Evolutionary conservation across 2,888 invertebrate species (phyloP).

Genomic region (Alloplasta piceator): DNA sequence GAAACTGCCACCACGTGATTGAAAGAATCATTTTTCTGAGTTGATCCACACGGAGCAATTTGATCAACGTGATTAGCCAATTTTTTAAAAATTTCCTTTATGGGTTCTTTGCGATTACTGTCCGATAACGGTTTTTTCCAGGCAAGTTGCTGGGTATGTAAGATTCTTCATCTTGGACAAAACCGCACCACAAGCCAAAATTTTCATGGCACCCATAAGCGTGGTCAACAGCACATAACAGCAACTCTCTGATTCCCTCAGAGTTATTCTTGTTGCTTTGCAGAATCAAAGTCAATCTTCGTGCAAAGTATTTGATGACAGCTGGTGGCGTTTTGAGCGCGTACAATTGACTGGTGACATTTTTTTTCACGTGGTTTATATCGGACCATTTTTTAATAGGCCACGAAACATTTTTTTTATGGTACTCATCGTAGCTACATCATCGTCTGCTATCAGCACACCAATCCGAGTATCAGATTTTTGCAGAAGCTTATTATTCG

Average conservation of each 20-base stretch:
- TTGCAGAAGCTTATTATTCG: constrained; percentile 13
- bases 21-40: constrained; percentile 9
- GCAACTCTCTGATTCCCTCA: neutral
- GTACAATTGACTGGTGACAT: constrained; percentile 3
- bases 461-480: constrained; percentile 2
- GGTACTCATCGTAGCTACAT: constrained; percentile 22
- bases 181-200: constrained; percentile 23
- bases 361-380: constrained; percentile 11
- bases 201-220: constrained; percentile 22
- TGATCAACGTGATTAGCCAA: neutral
- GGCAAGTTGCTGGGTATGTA: constrained; percentile 8
- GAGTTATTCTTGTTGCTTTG: constrained; percentile 7
- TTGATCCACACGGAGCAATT: constrained; percentile 2
- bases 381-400: constrained; percentile 19
- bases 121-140: constrained; percentile 18
- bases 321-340: neutral
- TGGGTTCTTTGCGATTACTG: constrained; percentile 6
- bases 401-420: constrained; percentile 23
- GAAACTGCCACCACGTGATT: constrained; percentile 18
- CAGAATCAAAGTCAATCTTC: neutral
- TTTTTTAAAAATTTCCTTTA: constrained; percentile 6
- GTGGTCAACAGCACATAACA: constrained; percentile 9
- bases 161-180: constrained; percentile 1
- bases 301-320: constrained; percentile 2
- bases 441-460: constrained; percentile 19